phyloP scores from a whole-genome alignment of 1,140 invertebrate genomes.

The Sipha flava region DNA sequence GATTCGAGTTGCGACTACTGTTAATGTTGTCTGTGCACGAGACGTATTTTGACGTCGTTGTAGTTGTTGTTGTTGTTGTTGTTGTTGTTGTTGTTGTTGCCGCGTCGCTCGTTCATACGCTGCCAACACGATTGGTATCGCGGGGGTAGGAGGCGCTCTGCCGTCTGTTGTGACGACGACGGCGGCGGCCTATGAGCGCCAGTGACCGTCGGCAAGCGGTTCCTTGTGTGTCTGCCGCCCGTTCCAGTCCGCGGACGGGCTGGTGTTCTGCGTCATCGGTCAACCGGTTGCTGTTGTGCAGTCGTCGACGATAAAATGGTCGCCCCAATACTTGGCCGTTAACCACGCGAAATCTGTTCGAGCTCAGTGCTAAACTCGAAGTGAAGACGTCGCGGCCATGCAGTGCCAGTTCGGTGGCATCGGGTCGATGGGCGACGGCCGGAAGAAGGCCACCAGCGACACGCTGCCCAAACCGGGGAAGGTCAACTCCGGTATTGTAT shows the following conservation, averaged over 20 bases:
- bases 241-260: conserved; percentile 51
- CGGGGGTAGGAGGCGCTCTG: background rate
- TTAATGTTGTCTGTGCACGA: too few relatives aligned
- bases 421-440: background rate
- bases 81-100: conserved; percentile 72
- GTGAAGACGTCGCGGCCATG: background rate
- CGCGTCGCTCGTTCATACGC: conserved; percentile 52
- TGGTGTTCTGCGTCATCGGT: background rate
- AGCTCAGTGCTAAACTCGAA: background rate
- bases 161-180: background rate
- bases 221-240: too few relatives aligned
- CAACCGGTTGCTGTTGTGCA: background rate
- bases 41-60: too few relatives aligned
- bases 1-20: too few relatives aligned
- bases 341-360: too few relatives aligned
- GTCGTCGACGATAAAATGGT: background rate
- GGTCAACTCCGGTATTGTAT: conserved; percentile 29
- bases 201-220: background rate
- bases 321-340: background rate
- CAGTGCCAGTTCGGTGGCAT: background rate
- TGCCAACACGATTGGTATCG: background rate
- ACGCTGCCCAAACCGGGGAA: conserved; percentile 34
- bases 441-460: conserved; percentile 6
- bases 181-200: background rate
- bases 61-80: too few relatives aligned